phyloP scores from a whole-genome alignment of 2,113 vertebrate genomes.

The Oreamnos americanus region DNA sequence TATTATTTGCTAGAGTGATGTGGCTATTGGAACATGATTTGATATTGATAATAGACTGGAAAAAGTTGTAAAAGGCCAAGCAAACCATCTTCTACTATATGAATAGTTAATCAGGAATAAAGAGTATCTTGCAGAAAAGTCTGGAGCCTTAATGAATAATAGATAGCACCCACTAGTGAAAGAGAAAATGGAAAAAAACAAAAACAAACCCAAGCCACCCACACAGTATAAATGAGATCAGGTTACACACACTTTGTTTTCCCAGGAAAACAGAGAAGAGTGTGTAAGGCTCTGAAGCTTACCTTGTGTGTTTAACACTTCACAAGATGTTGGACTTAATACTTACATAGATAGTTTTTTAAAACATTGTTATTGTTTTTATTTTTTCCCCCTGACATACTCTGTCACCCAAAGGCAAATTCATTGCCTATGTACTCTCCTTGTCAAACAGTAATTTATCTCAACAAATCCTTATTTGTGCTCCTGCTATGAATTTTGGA shows the following conservation, averaged over 20 bases:
- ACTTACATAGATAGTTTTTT: not conserved
- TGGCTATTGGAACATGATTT: slow-evolving; percentile 22
- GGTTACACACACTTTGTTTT: not conserved
- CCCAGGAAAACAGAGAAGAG: not conserved
- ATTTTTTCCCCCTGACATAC: not conserved
- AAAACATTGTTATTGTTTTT: not conserved
- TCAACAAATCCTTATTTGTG: not conserved
- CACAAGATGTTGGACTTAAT: not conserved
- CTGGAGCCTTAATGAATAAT: slow-evolving; percentile 33
- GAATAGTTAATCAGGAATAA: slow-evolving; percentile 48
- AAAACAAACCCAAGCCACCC: not conserved
- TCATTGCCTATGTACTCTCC: slow-evolving; percentile 6
- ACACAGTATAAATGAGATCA: not conserved
- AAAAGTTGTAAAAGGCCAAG: slow-evolving; percentile 9
- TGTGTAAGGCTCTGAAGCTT: not conserved
- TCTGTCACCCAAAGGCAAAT: not conserved
- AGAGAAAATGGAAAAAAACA: slow-evolving; percentile 12
- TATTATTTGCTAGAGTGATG: not conserved
- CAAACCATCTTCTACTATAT: not conserved
- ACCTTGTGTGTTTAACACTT: not conserved
- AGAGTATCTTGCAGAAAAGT: slow-evolving; percentile 41
- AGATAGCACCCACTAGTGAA: not conserved
- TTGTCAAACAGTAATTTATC: slow-evolving; percentile 3
- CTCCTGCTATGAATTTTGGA: not conserved
- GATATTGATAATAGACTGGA: slow-evolving; percentile 21